Conservation (phyloP, 2,797 vertebrate genomes). For the Halcyon leucocephala region DNA sequence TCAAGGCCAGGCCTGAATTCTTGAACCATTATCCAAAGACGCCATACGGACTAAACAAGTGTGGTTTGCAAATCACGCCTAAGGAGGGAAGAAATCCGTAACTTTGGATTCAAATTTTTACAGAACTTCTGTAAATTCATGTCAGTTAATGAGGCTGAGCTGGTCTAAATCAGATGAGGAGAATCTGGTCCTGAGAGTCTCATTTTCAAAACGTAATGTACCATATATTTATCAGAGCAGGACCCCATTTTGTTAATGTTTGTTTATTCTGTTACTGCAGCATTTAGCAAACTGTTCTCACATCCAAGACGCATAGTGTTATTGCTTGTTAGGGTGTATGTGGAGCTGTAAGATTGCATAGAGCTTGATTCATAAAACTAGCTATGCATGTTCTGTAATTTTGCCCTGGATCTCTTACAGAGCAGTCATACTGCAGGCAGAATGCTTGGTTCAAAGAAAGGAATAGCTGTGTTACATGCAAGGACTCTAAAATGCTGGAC, state of each 20-base stretch:
- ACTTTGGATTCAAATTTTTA: neutral
- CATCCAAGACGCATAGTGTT: neutral
- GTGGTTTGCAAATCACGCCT: neutral
- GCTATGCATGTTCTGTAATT: neutral
- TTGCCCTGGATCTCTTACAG: neutral
- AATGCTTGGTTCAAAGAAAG: constrained; percentile 13
- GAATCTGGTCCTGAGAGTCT: neutral
- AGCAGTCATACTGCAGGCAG: neutral
- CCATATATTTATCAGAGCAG: neutral
- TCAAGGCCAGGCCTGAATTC: neutral
- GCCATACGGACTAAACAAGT: neutral
- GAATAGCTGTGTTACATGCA: neutral
- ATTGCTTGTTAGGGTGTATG: neutral
- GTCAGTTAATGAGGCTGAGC: neutral
- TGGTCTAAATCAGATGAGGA: neutral
- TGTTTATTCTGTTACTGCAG: constrained; percentile 14
- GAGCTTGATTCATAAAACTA: constrained; percentile 19
- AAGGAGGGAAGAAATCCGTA: neutral
- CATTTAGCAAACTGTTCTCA: constrained; percentile 27
- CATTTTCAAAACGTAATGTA: neutral
- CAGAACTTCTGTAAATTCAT: neutral
- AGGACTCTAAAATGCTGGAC: neutral
- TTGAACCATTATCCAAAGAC: neutral
- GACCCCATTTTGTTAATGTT: constrained; percentile 25
- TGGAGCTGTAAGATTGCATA: neutral